phyloP scores from a whole-genome alignment of 2,888 invertebrate genomes.

The Orgyia antiqua region DNA sequence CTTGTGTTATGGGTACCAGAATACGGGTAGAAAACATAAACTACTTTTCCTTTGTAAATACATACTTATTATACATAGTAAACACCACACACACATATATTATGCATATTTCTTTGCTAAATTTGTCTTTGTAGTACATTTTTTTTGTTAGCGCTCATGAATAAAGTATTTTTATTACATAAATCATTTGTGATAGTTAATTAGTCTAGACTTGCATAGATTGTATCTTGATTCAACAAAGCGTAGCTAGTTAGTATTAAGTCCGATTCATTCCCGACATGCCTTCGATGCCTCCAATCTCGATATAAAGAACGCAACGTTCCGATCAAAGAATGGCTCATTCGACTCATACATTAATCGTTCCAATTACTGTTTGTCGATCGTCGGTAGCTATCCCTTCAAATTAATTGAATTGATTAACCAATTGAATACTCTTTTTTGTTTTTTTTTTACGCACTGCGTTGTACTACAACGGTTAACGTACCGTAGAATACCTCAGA shows the following conservation, averaged over 20 bases:
- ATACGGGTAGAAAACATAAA: too few relatives aligned
- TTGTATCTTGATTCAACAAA: slow-evolving; percentile 40
- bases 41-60: too few relatives aligned
- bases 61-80: too few relatives aligned
- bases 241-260: slow-evolving; percentile 38
- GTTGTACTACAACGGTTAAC: slow-evolving; percentile 18
- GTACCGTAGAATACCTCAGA: slow-evolving; percentile 14
- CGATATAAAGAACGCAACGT: slow-evolving; percentile 32
- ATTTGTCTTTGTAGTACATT: too few relatives aligned
- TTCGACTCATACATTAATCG: slow-evolving; percentile 54
- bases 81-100: too few relatives aligned
- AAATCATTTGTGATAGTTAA: too few relatives aligned
- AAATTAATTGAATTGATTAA: slow-evolving; percentile 73
- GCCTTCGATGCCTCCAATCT: slow-evolving; percentile 51
- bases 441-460: slow-evolving; percentile 45
- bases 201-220: slow-evolving; percentile 26
- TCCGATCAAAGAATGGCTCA: slow-evolving; percentile 49
- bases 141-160: too few relatives aligned
- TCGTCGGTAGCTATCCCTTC: slow-evolving; percentile 52
- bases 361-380: slow-evolving; percentile 58
- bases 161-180: too few relatives aligned
- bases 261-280: slow-evolving; percentile 48
- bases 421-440: slow-evolving; percentile 62
- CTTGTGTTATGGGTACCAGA: too few relatives aligned
- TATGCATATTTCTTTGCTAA: too few relatives aligned